These are phyloP conservation scores for Microtus oregoni DNA, from an alignment of 2,113 vertebrate species.

Conservation along the genomic window DNA sequence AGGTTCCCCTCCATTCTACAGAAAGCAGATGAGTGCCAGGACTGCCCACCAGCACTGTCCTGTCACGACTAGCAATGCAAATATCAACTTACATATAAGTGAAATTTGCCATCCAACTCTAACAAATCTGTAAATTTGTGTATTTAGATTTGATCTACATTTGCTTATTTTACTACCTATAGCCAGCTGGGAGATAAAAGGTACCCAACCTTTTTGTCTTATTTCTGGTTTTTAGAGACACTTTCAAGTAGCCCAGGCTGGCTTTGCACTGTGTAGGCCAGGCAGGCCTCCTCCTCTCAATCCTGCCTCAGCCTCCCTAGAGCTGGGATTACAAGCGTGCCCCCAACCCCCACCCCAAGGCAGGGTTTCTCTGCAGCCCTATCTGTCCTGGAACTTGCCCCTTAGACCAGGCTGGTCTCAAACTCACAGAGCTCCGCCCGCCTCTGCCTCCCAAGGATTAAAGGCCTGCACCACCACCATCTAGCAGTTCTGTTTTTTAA, in stretches of 20 bases:
- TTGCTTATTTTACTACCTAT: slow-evolving; percentile 24
- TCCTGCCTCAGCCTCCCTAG: background rate
- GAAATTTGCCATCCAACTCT: slow-evolving; percentile 12
- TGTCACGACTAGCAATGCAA: slow-evolving; percentile 1
- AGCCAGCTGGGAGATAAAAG: slow-evolving; percentile 18
- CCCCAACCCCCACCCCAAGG: too few relatives aligned
- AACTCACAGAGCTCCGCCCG: too few relatives aligned
- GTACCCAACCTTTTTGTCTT: background rate
- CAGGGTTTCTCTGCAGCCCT: too few relatives aligned
- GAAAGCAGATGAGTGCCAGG: background rate
- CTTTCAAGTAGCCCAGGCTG: background rate
- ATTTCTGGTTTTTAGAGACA: background rate
- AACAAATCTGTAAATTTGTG: slow-evolving; percentile 16
- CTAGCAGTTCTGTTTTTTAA: background rate
- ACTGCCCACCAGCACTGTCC: background rate
- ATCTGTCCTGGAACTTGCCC: too few relatives aligned
- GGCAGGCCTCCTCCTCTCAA: background rate
- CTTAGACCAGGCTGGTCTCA: too few relatives aligned
- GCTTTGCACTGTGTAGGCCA: background rate
- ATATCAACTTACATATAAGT: background rate
- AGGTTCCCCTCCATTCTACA: background rate
- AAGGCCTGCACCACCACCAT: too few relatives aligned
- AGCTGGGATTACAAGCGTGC: background rate
- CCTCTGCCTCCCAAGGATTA: background rate
- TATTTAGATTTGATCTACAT: background rate